Evolutionary conservation across 2,113 vertebrate species (phyloP).

Genomic region (Rhipidura dahli): DNA sequence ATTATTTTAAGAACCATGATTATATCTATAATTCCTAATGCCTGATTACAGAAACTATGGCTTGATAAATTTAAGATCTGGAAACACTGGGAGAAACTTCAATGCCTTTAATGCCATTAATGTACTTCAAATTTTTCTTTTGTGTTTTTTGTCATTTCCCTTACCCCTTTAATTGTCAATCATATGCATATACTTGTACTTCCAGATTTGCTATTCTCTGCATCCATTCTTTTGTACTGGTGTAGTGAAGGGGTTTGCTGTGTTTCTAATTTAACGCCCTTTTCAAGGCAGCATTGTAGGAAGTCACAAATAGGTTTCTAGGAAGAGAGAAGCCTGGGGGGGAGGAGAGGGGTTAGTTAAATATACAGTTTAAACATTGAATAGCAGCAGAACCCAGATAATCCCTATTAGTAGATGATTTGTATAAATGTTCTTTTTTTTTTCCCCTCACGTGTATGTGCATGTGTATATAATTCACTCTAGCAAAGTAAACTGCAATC

Average conservation of each 20-base stretch:
- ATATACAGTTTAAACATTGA: constrained; percentile 20
- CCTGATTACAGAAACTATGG: constrained; percentile 73
- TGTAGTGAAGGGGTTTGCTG: constrained; percentile 31
- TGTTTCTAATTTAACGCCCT: constrained; percentile 32
- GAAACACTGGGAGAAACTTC: constrained; percentile 32
- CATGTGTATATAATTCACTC: constrained; percentile 13
- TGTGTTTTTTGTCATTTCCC: constrained; percentile 45
- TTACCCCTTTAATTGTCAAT: constrained; percentile 34
- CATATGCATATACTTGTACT: constrained; percentile 26
- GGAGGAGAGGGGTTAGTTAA: constrained; percentile 7
- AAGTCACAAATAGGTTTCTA: constrained; percentile 29
- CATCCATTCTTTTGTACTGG: constrained; percentile 22
- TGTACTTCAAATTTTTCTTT: constrained; percentile 20
- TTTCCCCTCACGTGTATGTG: neutral
- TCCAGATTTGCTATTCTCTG: constrained; percentile 28
- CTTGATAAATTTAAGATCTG: constrained; percentile 33
- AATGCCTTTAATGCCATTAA: constrained; percentile 10
- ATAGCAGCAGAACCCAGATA: constrained; percentile 37
- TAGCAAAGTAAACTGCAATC: constrained; percentile 20
- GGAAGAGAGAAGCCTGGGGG: neutral
- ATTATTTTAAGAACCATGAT: constrained; percentile 7
- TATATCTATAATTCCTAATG: constrained; percentile 54
- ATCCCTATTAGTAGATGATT: constrained; percentile 5
- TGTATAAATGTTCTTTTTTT: neutral
- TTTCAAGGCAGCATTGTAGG: neutral